Evolutionary conservation across 2,113 vertebrate species (phyloP), one percentile per base, ranked within the genome.

Genomic region (Sminthopsis crassicaudata): DNA sequence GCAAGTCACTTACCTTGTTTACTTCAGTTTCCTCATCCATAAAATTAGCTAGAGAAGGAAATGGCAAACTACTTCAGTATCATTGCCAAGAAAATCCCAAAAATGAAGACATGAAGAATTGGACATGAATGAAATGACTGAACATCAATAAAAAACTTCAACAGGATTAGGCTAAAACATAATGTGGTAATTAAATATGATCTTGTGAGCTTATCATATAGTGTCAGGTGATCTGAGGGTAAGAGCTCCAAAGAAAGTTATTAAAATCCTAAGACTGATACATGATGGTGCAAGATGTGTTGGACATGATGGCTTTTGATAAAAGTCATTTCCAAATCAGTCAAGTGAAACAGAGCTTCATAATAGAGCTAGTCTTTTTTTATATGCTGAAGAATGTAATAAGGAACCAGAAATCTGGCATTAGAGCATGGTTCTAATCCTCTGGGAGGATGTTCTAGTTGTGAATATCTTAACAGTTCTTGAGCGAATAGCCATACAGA

Each of bases 391-490:
- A 96, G 95, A 91, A 96, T 93, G 90, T 95, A 92, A 95, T 97
- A 95, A 96, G 92, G 92, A 94, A 94, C 95, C 95, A 0, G 23
- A 96, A 96, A 97, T 90, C 96, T 93, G 94, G 92, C 93, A 94
- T 97, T 97, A 96, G 93, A 54, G 93, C 91, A 53, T 94, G 93
- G n/a, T 94, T 96, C 96, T 97, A 91, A 97, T 97, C 95, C 95
- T 97, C 95, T 96, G 96, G 97, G 97, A 96, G 96, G 94, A 96
- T 97, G 95, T 97, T 97, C 91, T 96, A 94, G 30, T 91, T 93
- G 26, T 94, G 91, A 97, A 96, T 42, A 97, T 95, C 93, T 96
- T 98, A 95, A 96, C 97, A 97, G 90, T 93, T 90, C 25, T 96
- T 94, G 94, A 97, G 96, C 96, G 97, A 96, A 93, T 91, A 97